phyloP scores from a whole-genome alignment of 2,797 vertebrate genomes.

The Nannoperca obscura region DNA sequence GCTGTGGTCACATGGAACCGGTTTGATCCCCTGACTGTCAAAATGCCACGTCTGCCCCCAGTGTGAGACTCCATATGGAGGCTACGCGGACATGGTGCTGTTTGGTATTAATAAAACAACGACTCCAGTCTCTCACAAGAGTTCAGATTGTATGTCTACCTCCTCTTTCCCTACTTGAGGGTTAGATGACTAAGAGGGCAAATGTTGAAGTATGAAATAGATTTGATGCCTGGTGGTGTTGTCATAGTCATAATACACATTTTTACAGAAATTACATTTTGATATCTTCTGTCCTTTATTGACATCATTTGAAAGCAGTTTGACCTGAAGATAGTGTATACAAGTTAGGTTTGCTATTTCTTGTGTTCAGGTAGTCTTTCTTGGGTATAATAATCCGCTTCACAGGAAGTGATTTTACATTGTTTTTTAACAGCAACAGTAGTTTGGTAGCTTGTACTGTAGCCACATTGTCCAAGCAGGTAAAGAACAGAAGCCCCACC shows the following conservation, averaged over 20 bases:
- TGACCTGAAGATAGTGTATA: not conserved
- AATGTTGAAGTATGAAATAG: slow-evolving; percentile 42
- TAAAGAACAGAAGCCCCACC: too few relatives aligned
- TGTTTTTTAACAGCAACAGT: too few relatives aligned
- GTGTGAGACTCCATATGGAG: slow-evolving; percentile 49
- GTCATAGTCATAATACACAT: not conserved
- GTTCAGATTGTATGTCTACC: slow-evolving; percentile 32
- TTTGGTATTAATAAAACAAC: slow-evolving; percentile 66
- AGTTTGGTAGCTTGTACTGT: too few relatives aligned
- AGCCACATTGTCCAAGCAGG: too few relatives aligned
- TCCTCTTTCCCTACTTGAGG: slow-evolving; percentile 31
- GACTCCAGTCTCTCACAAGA: slow-evolving; percentile 44
- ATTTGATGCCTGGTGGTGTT: slow-evolving; percentile 12
- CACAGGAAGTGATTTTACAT: too few relatives aligned
- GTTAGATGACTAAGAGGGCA: slow-evolving; percentile 32
- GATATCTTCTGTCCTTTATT: not conserved
- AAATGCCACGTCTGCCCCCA: slow-evolving; percentile 65
- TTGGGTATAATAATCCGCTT: too few relatives aligned
- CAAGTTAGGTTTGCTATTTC: not conserved
- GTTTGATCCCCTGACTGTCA: slow-evolving; percentile 79
- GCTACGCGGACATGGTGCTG: slow-evolving; percentile 57
- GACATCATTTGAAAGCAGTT: not conserved
- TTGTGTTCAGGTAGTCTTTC: not conserved
- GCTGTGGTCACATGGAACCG: slow-evolving; percentile 82
- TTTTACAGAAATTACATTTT: not conserved